These are phyloP conservation scores for Galerucella pusilla DNA, from an alignment of 2,888 invertebrate species.

Conservation along the genomic window DNA sequence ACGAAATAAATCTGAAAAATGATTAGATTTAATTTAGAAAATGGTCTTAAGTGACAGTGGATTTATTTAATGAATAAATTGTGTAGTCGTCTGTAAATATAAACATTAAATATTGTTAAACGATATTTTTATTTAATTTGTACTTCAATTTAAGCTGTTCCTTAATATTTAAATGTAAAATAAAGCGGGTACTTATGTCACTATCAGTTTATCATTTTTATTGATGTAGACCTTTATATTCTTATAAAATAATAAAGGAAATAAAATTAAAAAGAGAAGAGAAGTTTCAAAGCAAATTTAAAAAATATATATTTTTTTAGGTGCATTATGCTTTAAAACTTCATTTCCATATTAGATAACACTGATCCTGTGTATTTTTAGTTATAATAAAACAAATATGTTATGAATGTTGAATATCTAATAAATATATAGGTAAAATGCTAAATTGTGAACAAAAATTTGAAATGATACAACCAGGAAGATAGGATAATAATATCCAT, in stretches of 20 bases:
- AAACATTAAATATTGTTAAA: constrained; percentile 47
- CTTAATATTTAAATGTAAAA: constrained; percentile 34
- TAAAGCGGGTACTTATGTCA: constrained; percentile 33
- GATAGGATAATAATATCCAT: no score
- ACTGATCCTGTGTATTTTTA: no score
- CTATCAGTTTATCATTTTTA: constrained; percentile 13
- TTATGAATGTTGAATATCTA: no score
- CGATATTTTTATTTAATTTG: constrained; percentile 41
- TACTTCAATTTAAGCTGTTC: constrained; percentile 29
- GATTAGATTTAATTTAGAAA: constrained; percentile 36
- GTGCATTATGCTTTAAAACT: no score
- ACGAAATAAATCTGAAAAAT: constrained; percentile 25
- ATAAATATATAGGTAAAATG: no score
- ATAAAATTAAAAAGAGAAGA: no score
- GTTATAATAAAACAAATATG: no score
- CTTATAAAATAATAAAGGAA: no score
- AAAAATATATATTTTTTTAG: no score
- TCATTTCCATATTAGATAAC: no score
- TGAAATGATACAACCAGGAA: no score
- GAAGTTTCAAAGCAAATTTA: neutral
- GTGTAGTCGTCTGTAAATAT: constrained; percentile 47
- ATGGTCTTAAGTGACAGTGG: constrained; percentile 43
- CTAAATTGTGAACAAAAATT: no score
- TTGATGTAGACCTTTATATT: neutral
- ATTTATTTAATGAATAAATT: constrained; percentile 43